A percentile compares a stretch with the other conserved stretches of the same genome.
These are phyloP conservation scores for Mesocentrotus franciscanus DNA, from an alignment of 53 echinoderm and acorn worm genomes.

Conservation along the genomic window DNA sequence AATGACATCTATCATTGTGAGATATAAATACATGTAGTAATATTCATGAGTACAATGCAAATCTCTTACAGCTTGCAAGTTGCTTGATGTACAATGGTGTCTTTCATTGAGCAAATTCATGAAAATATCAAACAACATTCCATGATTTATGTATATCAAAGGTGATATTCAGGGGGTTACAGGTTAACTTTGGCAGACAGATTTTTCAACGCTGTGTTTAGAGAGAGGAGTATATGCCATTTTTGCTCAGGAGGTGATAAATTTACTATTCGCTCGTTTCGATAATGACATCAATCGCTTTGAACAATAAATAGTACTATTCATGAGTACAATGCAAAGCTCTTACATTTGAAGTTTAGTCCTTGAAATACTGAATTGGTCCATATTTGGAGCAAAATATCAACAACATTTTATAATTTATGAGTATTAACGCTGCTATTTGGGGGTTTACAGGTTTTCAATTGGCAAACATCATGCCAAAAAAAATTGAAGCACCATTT, in stretches of 20 bases:
- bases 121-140: too few species aligned
- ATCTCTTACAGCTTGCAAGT: not conserved
- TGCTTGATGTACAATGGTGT: too few species aligned
- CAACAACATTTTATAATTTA: too few species aligned
- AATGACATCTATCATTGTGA: not conserved
- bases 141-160: too few species aligned
- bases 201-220: too few species aligned
- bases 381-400: not conserved
- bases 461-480: not conserved
- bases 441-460: not conserved
- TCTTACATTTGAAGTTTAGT: not conserved
- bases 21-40: not conserved
- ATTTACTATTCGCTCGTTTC: not conserved
- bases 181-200: too few species aligned
- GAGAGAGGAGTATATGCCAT: too few species aligned
- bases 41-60: not conserved
- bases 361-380: not conserved
- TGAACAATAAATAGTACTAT: not conserved
- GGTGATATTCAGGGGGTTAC: too few species aligned
- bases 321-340: not conserved
- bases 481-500: not conserved
- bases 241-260: too few species aligned
- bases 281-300: not conserved
- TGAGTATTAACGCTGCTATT: not conserved
- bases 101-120: too few species aligned